Evolutionary conservation across 2,888 invertebrate species (phyloP), one percentile per base, ranked within the genome.

Genomic region (Orthosia gracilis): DNA sequence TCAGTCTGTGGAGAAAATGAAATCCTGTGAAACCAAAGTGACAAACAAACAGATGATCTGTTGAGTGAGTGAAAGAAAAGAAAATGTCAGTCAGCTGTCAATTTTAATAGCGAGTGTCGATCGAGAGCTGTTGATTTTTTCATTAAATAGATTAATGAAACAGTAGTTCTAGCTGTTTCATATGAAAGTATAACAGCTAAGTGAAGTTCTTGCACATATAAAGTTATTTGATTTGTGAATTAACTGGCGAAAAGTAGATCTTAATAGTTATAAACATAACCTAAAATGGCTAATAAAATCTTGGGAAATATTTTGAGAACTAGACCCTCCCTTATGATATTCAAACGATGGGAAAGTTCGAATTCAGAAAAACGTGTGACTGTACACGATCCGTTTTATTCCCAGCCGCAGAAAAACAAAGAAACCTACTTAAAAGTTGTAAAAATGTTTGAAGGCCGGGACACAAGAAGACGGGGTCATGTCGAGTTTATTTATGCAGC

Each of bases 401-500:
- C 93, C 26, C 89, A 96, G 45, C 92, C 97, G 31, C 92, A 96
- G 31, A 98, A 98, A 89, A 96, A 97, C 68, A 98, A 97, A 87
- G 94, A 97, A 21, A 97, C 97, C 0, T 99, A 98, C 90, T 89
- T 98, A 65, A 97, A 98, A 77, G 97, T 98, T 93, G 96, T 99
- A 69, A 97, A 98, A 85, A 97, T 98, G 78, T 99, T 98, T 90
- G 96, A 97, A 86, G 97, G 96, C 47, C 97, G 97, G 58, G 98
- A 98, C 85, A 97, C 97, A 0, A 97, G 98, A 87, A 97, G 98
- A 79, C 97, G 98, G 76, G 99, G 99, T 59, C 99, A 99, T 92
- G 98, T 99, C 0, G 99, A 99, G 89, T 99, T 99, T 94, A 99
- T 99, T 86, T 98, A 98, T 91, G 97, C 98, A 0, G 99, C 99